Percentiles rank a stretch among this genome's conserved stretches.
These are phyloP conservation scores for Machimus rusticus DNA, from an alignment of 2,888 invertebrate species.

Conservation along the genomic window DNA sequence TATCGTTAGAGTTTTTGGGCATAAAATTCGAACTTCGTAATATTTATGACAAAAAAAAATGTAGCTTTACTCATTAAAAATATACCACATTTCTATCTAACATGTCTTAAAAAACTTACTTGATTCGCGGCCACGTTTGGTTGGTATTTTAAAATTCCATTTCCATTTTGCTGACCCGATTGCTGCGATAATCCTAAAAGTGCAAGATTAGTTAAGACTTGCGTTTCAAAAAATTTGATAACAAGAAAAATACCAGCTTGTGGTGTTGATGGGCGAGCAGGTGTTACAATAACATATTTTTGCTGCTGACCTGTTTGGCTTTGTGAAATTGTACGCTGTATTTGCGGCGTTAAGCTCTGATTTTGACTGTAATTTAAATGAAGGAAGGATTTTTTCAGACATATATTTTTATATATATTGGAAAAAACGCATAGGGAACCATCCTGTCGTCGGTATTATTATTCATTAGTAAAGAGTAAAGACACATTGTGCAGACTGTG, in stretches of 20 bases:
- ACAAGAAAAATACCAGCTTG: conserved; percentile 42
- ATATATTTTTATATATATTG: too few relatives aligned
- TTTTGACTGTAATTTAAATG: conserved; percentile 22
- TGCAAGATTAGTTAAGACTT: not conserved
- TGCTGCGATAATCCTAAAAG: conserved; percentile 11
- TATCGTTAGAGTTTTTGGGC: too few relatives aligned
- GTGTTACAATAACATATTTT: conserved; percentile 66
- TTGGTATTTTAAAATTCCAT: conserved; percentile 41
- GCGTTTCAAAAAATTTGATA: not conserved
- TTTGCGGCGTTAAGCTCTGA: conserved; percentile 37
- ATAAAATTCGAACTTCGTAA: not conserved
- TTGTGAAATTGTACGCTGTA: conserved; percentile 46
- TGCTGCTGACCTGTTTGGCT: conserved; percentile 54
- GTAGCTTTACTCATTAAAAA: not conserved
- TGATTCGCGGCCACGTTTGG: conserved; percentile 32
- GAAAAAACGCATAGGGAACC: too few relatives aligned
- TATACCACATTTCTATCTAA: not conserved
- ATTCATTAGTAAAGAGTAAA: too few relatives aligned
- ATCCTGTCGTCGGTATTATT: too few relatives aligned
- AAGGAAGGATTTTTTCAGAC: not conserved
- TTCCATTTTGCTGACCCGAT: conserved; percentile 37
- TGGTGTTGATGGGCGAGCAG: conserved; percentile 61
- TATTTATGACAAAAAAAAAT: not conserved
- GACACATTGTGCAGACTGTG: too few relatives aligned
- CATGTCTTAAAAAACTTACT: conserved; percentile 6